A percentile compares a stretch with the other conserved stretches of the same genome.
Evolutionary conservation across 2,113 vertebrate species (phyloP).

Genomic region (Phrynosoma blainvillii): DNA sequence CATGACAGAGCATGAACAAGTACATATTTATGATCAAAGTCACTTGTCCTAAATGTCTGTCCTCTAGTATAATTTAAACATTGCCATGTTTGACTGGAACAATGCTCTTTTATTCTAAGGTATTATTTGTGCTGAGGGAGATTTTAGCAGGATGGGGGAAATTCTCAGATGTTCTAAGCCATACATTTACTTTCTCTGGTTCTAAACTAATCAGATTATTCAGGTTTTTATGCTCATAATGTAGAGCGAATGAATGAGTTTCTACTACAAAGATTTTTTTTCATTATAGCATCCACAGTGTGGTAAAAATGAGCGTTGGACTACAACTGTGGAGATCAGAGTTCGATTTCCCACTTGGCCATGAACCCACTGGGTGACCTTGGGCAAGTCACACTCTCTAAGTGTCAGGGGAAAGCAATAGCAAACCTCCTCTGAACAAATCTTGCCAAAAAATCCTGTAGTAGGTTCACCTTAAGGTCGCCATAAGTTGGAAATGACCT

Average conservation of each 20-base stretch:
- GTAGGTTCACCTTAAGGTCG: no score
- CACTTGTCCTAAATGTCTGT: constrained; percentile 51
- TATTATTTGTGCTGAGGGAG: constrained; percentile 33
- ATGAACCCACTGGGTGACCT: no score
- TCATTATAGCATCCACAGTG: constrained; percentile 19
- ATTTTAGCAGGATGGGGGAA: constrained; percentile 50
- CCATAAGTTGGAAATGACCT: no score
- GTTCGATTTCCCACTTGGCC: no score
- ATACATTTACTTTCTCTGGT: constrained; percentile 11
- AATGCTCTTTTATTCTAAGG: constrained; percentile 50
- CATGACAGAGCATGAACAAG: constrained; percentile 53
- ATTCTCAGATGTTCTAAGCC: constrained; percentile 44
- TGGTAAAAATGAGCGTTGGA: no score
- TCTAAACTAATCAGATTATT: constrained; percentile 49
- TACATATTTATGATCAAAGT: constrained; percentile 61
- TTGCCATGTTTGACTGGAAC: constrained; percentile 28
- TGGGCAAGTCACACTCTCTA: no score
- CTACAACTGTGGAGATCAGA: no score
- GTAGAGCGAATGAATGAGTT: constrained; percentile 33
- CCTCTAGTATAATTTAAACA: constrained; percentile 42
- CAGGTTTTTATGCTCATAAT: constrained; percentile 43
- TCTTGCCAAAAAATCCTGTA: no score
- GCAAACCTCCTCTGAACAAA: no score
- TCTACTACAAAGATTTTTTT: constrained; percentile 23
- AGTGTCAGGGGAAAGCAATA: no score